Base-by-base conservation (phyloP, 2,888 invertebrate species). In the Rhopalosiphum nymphaeae region DNA sequence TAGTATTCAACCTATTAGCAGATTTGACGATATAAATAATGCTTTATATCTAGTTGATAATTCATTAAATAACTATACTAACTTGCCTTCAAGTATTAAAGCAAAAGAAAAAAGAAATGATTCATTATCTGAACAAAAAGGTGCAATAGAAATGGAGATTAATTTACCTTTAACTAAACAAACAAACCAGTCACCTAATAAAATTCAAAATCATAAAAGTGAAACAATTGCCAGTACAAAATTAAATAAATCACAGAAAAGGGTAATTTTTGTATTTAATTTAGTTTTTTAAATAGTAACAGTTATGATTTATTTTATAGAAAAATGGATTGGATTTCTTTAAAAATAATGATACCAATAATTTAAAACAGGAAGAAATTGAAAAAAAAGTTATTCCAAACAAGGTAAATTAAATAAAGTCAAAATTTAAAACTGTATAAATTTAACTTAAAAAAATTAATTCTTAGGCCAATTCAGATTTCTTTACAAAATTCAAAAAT, bases 1-100 rank as follows among this genome's bases (percentile, higher is more conserved):
- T 86, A 94, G 94, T 91, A 90, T 94, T 91, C 94, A 94, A 61
- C 94, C 94, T 21, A 67, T 94, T 42, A 90, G 49, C 53, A 89
- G 94, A 86, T 61, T 94, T 29, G 46, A 57, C 53, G 94, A 94
- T n/a, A 90, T 91, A 11, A 91, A 90, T 61, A 94, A 90, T 67
- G 90, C 89, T 86, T 42, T 94, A 49, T 91, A 86, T 61, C 44
- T 94, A 67, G 85, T 49, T 1, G 91, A 94, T 13, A 49, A 42
- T 61, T 44, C 90, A 86, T 16, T 21, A 61, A 61, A 91, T 46
- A 85, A 57, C 11, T 10, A 57, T 89, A 16, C 7, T 21, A 61
- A 67, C 16, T 85, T 94, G 29, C 57, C 61, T 42, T 91, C 94
- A 67, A 94, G 94, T 87, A 94, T 94, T 61, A 90, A 90, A 86